Base-by-base conservation (phyloP, 2,888 invertebrate genomes). In the Brachypalpus laphriformis region DNA sequence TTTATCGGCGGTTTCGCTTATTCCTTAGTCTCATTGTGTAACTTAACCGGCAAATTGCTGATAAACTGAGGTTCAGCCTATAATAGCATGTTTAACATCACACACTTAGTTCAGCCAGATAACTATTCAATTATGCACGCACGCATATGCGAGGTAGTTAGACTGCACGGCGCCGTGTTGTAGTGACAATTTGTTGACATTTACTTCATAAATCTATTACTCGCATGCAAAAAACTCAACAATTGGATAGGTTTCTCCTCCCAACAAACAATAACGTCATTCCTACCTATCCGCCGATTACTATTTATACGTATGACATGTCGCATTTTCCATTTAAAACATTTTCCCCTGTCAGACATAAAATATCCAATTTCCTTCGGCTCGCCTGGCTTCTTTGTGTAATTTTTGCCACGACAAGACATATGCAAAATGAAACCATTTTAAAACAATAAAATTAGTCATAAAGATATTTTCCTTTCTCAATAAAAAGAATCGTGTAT, bases 301-400 rank as follows among this genome's bases (percentile, higher is more conserved):
- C 34, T 70, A 37, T 72, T 28, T 71, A 57, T 65, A 40, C 28
- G 8, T 16, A 31, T 57, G 56, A 74, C 37, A 49, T 57, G 61
- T 65, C 70, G 63, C 56, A 61, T 56, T 42, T 59, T 34, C 45
- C 28, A 47, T 61, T 54, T 42, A 28, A 61, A 45, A 47, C 42
- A 54, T 70, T 54, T 61, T 3, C 61, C 28, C 16, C 28, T 70
- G 68, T 61, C 76, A 63, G 49, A 65, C 63, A 65, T 77, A 77
- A 82, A 82, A 77, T 71, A 82, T 76, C 77, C 22, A 66, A 71
- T 77, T 82, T 71, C 71, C 56, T 20, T 54, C 5, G 14, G 31
- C 31, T 14, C 45, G 45, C 34, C 16, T 75, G 51, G 34, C 8
- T 61, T 71, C 77, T 76, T 82, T 82, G 77, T 82, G 56, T 49